phyloP scores from a whole-genome alignment of 1,140 invertebrate genomes.

The Leptinotarsa undecemlineata region DNA sequence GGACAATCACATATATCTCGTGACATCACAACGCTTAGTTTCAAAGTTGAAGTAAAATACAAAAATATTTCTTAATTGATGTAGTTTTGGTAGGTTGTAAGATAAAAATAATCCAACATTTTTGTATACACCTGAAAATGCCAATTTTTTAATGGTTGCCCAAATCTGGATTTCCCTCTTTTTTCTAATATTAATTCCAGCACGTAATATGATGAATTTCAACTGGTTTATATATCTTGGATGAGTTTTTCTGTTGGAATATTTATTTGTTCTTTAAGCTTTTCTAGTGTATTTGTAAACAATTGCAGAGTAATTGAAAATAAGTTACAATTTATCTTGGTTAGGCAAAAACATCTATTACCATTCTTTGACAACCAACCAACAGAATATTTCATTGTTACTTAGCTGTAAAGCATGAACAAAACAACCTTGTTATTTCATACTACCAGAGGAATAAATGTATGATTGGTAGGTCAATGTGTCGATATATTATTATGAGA shows the following conservation, averaged over 20 bases:
- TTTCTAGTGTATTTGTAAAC: not conserved
- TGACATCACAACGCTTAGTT: too few relatives aligned
- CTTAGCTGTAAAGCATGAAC: not conserved
- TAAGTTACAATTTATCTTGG: not conserved
- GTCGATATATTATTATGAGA: too few relatives aligned
- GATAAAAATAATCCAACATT: not conserved
- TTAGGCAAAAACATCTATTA: not conserved
- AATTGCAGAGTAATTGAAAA: slow-evolving; percentile 1
- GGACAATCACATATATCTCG: too few relatives aligned
- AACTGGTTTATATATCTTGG: slow-evolving; percentile 29
- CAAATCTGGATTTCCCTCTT: slow-evolving; percentile 25
- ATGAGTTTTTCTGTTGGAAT: slow-evolving; percentile 19
- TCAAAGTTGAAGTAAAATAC: too few relatives aligned
- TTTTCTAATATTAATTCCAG: slow-evolving; percentile 29
- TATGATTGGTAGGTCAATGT: too few relatives aligned
- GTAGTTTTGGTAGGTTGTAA: too few relatives aligned
- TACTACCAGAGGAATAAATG: not conserved
- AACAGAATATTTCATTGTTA: not conserved
- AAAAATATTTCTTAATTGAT: too few relatives aligned
- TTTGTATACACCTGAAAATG: slow-evolving; percentile 1
- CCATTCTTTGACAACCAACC: not conserved
- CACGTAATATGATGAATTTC: slow-evolving; percentile 34
- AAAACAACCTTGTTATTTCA: not conserved
- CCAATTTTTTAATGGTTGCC: slow-evolving; percentile 9
- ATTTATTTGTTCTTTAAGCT: not conserved